Base-by-base conservation (phyloP, 2,113 vertebrate species). In the Eulemur rufifrons region DNA sequence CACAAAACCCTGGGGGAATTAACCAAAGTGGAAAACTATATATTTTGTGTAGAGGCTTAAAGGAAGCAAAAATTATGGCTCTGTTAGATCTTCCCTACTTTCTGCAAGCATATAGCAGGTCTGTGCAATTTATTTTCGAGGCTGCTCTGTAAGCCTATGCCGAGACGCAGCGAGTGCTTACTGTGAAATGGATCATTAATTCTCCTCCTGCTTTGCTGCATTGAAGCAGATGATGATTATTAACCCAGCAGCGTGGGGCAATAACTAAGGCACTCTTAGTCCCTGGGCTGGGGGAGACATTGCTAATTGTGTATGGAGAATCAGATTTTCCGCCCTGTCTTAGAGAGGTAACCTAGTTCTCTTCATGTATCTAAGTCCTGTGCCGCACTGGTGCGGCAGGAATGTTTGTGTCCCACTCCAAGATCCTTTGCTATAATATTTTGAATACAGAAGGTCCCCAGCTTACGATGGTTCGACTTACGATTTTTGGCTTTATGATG, bases 1-100 rank as follows among this genome's bases (percentile, higher is more conserved):
- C 45, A 54, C 0, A 34, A 61, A 94, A 39, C 59, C 63, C 84
- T 4, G 23, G 86, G 80, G 83, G 64, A 83, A 87, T 42, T 73
- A 77, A 47, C 71, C 23, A 27, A 87, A 76, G 39, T 66, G 63
- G 59, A 95, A 94, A 95, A 93, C 50, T 1, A 52, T 64, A 5
- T 32, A 80, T 85, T 95, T 89, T 85, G 39, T 52, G 34, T 39
- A 18, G 45, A 92, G 32, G 64, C 52, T 71, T 61, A 18, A 76
- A 76, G 71, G 52, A 29, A 64, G 18, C 37, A 76, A 4, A 68
- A 74, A 78, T 34, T 15, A 61, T 7, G 88, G 64, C 71, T 92
- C 87, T 23, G 39, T 61, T 63, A 37, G 76, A 20, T 42, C 64
- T 13, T 82, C 47, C 80, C 52, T 68, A 3, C 4, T 0, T 21